Base-by-base conservation (phyloP, 2,113 vertebrate species). In the Odocoileus virginianus region DNA sequence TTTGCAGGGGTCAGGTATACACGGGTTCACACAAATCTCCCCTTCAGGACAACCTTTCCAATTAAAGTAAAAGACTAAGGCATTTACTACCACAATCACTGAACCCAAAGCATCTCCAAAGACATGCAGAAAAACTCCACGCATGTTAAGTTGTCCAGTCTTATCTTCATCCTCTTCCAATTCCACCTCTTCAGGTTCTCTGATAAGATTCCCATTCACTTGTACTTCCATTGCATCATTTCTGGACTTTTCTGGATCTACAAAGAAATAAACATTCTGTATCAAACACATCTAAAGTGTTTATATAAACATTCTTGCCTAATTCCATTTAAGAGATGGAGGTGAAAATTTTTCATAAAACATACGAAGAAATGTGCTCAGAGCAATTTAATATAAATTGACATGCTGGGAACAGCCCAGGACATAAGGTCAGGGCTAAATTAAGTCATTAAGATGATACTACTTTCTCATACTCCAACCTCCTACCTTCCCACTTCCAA, bases 61-160 rank as follows among this genome's bases (percentile, higher is more conserved):
- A 96, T 99, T 99, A 40, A 99, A 99, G 28, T 99, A 99, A 93
- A 99, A 99, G 96, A 99, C 99, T 91, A 99, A 74, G 57, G 99
- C 99, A 88, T 99, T 99, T 91, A 99, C 98, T 57, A 99, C 99
- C 86, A 99, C 99, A 50, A 99, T 99, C 97, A 99, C 99, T 0
- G 99, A 99, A 98, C 99, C 99, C 97, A 99, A 98, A 47, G 99
- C 99, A 71, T 99, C 99, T 33, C 99, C 99, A 89, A 99, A 98
- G 93, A 99, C 99, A 43, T 99, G 99, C 92, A 99, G 99, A 98
- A 99, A 99, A 97, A 99, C 99, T 43, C 99, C 99, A 13, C 99
- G 99, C 99, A 99, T 99, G 99, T 99, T 99, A 94, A 99, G 99
- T 96, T 99, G 99, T 0, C 99, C 99, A 0, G 99, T 98, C 0